Percentiles rank a stretch among this genome's conserved stretches.
Conservation (phyloP, 1,140 invertebrate genomes). For the Solenopsis invicta region DNA sequence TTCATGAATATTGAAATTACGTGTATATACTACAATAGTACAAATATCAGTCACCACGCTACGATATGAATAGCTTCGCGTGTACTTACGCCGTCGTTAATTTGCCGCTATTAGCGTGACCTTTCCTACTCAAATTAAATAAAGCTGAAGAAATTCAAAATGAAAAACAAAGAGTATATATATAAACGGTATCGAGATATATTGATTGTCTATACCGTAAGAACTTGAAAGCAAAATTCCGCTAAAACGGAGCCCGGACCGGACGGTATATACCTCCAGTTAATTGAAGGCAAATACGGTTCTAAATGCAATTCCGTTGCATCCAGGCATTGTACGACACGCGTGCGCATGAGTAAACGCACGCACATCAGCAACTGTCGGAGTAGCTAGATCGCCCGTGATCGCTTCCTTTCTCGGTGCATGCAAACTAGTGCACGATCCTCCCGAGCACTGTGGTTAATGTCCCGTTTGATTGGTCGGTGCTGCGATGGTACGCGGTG, state of each 20-base stretch:
- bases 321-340: slow-evolving; percentile 23
- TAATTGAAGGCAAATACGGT: slow-evolving; percentile 30
- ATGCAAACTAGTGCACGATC: slow-evolving; percentile 77
- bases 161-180: not conserved
- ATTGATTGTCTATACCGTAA: not conserved
- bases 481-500: slow-evolving; percentile 73
- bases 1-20: not conserved
- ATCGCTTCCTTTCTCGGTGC: slow-evolving; percentile 71
- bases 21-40: too few relatives aligned
- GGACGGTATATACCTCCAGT: not conserved
- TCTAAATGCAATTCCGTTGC: slow-evolving; percentile 46
- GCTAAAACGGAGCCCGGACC: not conserved
- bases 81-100: not conserved
- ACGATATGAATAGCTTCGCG: not conserved
- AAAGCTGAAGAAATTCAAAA: not conserved
- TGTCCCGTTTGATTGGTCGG: slow-evolving; percentile 85
- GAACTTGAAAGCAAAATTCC: not conserved
- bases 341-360: slow-evolving; percentile 19
- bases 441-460: slow-evolving; percentile 83
- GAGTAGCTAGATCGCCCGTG: slow-evolving; percentile 69
- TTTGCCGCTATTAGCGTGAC: not conserved
- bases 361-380: slow-evolving; percentile 52
- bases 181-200: not conserved
- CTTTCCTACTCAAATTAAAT: not conserved
- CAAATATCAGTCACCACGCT: not conserved